Evolutionary conservation across 2,888 invertebrate species (phyloP).

Genomic region (Melolontha melolontha): DNA sequence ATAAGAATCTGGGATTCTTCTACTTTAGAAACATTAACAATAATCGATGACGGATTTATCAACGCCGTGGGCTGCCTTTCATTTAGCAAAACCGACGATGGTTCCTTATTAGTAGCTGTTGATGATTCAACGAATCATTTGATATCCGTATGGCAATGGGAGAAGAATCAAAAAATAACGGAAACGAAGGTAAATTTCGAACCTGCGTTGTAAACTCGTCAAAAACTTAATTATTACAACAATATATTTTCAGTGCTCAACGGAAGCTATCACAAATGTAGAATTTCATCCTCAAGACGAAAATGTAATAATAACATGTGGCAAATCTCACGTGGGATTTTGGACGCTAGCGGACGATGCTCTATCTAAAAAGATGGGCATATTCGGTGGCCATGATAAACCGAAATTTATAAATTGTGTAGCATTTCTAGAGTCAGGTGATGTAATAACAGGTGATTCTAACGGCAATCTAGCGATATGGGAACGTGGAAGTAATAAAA

Average conservation of each 20-base stretch:
- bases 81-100: conserved; percentile 91
- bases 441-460: conserved; percentile 89
- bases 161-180: conserved; percentile 81
- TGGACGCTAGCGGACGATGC: conserved; percentile 87
- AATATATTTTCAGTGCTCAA: conserved; percentile 78
- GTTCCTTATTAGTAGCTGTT: conserved; percentile 82
- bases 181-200: conserved; percentile 83
- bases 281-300: conserved; percentile 94
- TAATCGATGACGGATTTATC: conserved; percentile 89
- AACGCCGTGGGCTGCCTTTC: conserved; percentile 87
- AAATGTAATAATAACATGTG: conserved; percentile 89
- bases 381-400: conserved; percentile 90
- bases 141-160: conserved; percentile 95
- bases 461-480: conserved; percentile 91
- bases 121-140: conserved; percentile 92
- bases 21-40: conserved; percentile 85
- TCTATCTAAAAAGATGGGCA: conserved; percentile 86
- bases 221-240: neutral
- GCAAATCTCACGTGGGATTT: conserved; percentile 91
- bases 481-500: conserved; percentile 89
- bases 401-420: conserved; percentile 93
- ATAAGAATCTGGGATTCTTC: conserved; percentile 95
- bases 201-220: conserved; percentile 1
- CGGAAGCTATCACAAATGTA: conserved; percentile 89
- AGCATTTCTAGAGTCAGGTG: conserved; percentile 85